Base-by-base conservation (phyloP, 2,797 vertebrate genomes). In the Silurus aristotelis region DNA sequence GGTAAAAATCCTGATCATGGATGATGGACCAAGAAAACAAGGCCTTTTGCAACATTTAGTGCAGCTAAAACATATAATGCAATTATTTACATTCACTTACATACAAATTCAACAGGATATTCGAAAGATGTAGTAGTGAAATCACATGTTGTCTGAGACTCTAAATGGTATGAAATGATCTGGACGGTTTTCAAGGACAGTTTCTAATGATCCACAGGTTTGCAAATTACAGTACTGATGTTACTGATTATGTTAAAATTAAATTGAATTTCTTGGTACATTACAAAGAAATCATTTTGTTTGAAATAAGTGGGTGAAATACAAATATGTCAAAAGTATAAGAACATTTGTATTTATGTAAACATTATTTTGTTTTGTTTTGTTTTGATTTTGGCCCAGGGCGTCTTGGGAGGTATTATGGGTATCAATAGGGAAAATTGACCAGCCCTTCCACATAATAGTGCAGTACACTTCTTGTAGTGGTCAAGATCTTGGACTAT, bases 361-460 rank as follows among this genome's bases (percentile, higher is more conserved):
- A 52, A 52, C 38, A 38, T 38, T 75, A 27, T 31, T 2, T 31
- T 31, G 31, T 78, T 31, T 72, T 64, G 1, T n/a, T 56, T 78
- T 27, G 79, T n/a, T 25, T 10, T 12, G 14, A 86, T 19, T 89
- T 60, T 85, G 25, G 78, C 15, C 25, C 89, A 96, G 95, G 82
- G 58, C 87, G 17, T 88, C 94, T 48, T 97, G 97, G 97, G 94
- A 95, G 89, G 83, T 95, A 71, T 73, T 97, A 82, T 90, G 93
- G 84, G 90, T 94, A 68, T 86, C 89, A 52, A 94, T 98, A 90
- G 96, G 96, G 83, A 91, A 48, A 89, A 83, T 95, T 88, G 92
- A 96, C 13, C 93, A 92, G 85, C 93, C 96, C 60, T 97, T 97
- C 91, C 94, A 94, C 90, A 93, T 97, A 89, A 95, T 90, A 15